These are phyloP conservation scores for Hestina assimilis DNA, from an alignment of 1,140 invertebrate species.

Conservation along the genomic window DNA sequence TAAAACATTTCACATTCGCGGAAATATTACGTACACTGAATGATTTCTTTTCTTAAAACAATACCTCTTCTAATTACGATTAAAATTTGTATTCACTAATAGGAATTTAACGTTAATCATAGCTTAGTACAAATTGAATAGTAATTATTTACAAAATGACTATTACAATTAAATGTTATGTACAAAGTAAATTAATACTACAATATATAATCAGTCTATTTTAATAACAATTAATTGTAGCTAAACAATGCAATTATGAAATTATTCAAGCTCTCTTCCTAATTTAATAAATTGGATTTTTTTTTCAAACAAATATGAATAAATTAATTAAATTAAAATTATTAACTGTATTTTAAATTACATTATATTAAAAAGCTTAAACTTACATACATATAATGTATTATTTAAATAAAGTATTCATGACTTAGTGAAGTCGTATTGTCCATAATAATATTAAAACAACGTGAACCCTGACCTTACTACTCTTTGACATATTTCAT, in stretches of 20 bases:
- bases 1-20: neutral
- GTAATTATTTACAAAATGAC: slow-evolving; percentile 2
- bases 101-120: slow-evolving; percentile 12
- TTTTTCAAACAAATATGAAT: too few relatives aligned
- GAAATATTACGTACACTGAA: neutral
- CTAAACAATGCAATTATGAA: slow-evolving; percentile 17
- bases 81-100: slow-evolving; percentile 7
- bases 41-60: too few relatives aligned
- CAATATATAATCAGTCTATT: slow-evolving; percentile 39
- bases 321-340: neutral
- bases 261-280: slow-evolving; percentile 19
- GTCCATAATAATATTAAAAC: slow-evolving; percentile 27
- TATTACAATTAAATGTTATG: slow-evolving; percentile 17
- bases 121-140: neutral
- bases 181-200: slow-evolving; percentile 36
- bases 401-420: neutral
- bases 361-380: neutral
- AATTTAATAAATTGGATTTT: neutral
- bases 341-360: neutral
- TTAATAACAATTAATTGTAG: slow-evolving; percentile 21
- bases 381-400: neutral
- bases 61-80: neutral
- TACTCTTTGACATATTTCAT: slow-evolving; percentile 26
- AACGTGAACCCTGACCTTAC: slow-evolving; percentile 40
- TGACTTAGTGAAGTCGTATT: slow-evolving; percentile 15